phyloP scores from a whole-genome alignment of 2,113 vertebrate species.

The Trachemys scripta region DNA sequence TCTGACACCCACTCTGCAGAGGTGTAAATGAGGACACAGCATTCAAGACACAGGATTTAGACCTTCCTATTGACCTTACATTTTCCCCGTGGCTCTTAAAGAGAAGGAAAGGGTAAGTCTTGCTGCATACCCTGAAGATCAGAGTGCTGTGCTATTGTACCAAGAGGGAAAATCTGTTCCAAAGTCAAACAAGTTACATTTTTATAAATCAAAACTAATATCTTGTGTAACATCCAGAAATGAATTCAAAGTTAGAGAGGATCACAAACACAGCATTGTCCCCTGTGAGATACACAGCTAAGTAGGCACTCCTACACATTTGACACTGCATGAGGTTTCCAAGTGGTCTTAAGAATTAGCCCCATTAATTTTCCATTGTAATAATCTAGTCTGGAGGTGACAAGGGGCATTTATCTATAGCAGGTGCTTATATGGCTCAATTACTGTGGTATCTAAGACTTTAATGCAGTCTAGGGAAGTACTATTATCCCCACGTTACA shows the following conservation, averaged over 20 bases:
- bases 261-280: neutral
- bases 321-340: neutral
- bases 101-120: too few relatives aligned
- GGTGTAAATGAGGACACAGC: neutral
- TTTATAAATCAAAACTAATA: neutral
- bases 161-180: neutral
- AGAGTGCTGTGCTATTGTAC: neutral
- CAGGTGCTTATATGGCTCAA: neutral
- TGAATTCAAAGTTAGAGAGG: neutral
- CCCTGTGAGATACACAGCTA: neutral
- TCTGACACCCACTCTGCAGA: neutral
- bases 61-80: neutral
- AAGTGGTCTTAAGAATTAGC: neutral
- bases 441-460: neutral
- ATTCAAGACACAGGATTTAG: neutral
- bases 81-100: too few relatives aligned
- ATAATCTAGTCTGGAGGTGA: neutral
- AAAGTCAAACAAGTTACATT: neutral
- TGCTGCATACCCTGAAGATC: neutral
- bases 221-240: neutral
- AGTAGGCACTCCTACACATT: fast-evolving
- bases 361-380: neutral
- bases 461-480: neutral
- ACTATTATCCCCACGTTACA: neutral
- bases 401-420: neutral